A percentile compares a stretch with the other conserved stretches of the same genome.
Evolutionary conservation across 2,113 vertebrate genomes (phyloP).

Genomic region (Peromyscus maniculatus): DNA sequence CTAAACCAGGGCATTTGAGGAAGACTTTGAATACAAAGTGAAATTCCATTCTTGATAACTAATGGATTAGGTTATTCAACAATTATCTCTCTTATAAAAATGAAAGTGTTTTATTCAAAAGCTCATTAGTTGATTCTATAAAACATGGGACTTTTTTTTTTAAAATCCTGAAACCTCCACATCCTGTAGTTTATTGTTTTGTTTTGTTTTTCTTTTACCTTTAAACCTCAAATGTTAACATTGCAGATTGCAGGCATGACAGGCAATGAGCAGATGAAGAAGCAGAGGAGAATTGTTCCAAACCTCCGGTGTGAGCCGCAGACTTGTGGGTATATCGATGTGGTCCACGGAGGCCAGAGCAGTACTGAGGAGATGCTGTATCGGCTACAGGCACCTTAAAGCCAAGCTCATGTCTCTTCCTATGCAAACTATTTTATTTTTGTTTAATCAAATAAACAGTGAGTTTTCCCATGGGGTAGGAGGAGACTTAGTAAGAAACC

Average conservation of each 20-base stretch:
- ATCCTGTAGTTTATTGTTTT: background rate
- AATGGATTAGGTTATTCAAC: background rate
- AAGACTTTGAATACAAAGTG: background rate
- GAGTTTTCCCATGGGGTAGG: slow-evolving; percentile 84
- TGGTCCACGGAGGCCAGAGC: slow-evolving; percentile 90
- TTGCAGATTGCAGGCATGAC: slow-evolving; percentile 81
- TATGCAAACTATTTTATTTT: slow-evolving; percentile 93
- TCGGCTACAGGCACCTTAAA: slow-evolving; percentile 92
- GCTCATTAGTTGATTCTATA: background rate
- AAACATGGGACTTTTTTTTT: background rate
- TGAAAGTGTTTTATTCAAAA: slow-evolving; percentile 19
- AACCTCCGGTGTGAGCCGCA: slow-evolving; percentile 85
- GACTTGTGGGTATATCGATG: slow-evolving; percentile 90
- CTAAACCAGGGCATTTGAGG: background rate
- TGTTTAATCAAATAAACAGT: slow-evolving; percentile 56
- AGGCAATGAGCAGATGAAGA: slow-evolving; percentile 83
- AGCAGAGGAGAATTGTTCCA: slow-evolving; percentile 81
- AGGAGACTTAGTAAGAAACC: background rate
- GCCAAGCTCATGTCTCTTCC: slow-evolving; percentile 94
- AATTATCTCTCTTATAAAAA: background rate
- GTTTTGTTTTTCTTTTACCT: slow-evolving; percentile 31
- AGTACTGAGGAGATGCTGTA: slow-evolving; percentile 91
- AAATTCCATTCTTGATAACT: slow-evolving; percentile 3
- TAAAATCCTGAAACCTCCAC: background rate
- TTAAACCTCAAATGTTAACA: slow-evolving; percentile 46